Percentiles rank a stretch among this genome's conserved stretches.
Evolutionary conservation across 2,113 vertebrate species (phyloP).

Genomic region (Motacilla alba): DNA sequence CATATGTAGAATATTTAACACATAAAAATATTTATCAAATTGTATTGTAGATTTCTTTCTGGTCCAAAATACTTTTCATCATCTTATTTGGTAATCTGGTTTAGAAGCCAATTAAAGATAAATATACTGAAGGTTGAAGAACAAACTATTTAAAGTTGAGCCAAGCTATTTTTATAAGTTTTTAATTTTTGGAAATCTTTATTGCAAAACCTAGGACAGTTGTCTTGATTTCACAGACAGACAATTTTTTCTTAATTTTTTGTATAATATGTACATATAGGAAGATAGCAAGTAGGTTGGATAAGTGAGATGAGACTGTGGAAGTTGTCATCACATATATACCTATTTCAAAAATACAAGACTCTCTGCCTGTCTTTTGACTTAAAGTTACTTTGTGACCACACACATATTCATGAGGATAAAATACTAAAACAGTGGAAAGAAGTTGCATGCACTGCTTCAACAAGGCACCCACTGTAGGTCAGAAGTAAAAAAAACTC

Average conservation of each 20-base stretch:
- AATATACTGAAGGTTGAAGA: neutral
- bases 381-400: neutral
- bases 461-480: fast-evolving
- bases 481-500: neutral
- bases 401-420: neutral
- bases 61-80: neutral
- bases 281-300: neutral
- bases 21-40: neutral
- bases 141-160: neutral
- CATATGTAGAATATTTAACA: neutral
- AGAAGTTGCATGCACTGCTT: neutral
- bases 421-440: neutral
- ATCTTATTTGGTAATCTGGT: neutral
- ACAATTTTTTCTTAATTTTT: neutral
- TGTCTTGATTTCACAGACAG: neutral
- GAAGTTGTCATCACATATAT: neutral
- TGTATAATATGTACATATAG: neutral
- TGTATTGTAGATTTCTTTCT: neutral
- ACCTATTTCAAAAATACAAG: neutral
- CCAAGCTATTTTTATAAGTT: neutral
- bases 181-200: neutral
- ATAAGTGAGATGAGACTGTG: neutral
- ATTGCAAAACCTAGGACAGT: neutral
- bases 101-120: neutral
- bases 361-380: neutral